Evolutionary conservation across 1,140 invertebrate genomes (phyloP).

Genomic region (Zaprionus kolodkinae): DNA sequence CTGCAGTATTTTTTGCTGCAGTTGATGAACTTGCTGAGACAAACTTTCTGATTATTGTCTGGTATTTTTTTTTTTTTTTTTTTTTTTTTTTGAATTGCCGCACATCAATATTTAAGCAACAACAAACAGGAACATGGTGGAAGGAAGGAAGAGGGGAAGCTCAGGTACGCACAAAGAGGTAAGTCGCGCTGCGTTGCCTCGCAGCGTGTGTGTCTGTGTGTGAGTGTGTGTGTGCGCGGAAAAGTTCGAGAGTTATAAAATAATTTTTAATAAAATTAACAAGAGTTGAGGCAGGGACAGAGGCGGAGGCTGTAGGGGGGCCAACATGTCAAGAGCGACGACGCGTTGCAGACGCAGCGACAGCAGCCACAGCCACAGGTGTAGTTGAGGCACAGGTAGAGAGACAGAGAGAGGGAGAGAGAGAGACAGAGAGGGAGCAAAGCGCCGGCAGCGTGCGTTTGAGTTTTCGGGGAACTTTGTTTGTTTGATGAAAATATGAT

Average conservation of each 20-base stretch:
- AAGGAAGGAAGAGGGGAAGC: too few relatives aligned
- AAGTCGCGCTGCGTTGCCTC: conserved; percentile 17
- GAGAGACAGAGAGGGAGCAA: background rate
- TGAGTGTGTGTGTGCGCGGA: conserved; percentile 31
- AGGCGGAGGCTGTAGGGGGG: conserved; percentile 38
- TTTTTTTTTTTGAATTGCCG: conserved; percentile 43
- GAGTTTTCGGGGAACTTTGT: conserved; percentile 72
- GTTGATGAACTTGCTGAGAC: background rate
- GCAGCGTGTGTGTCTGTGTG: conserved; percentile 26
- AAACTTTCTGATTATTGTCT: conserved; percentile 44
- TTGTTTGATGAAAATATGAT: conserved; percentile 84
- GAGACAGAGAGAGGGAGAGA: background rate
- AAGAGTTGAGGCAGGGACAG: conserved; percentile 36
- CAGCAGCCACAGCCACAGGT: conserved; percentile 51
- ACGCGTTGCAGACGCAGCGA: conserved; percentile 52
- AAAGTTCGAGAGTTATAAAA: conserved; percentile 74
- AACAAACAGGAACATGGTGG: conserved; percentile 12
- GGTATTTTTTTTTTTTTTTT: conserved; percentile 17
- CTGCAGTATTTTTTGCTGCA: conserved; percentile 1
- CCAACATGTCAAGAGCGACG: conserved; percentile 42
- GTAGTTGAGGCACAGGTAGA: conserved; percentile 10
- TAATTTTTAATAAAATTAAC: conserved; percentile 83
- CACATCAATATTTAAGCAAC: conserved; percentile 49
- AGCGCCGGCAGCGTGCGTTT: conserved; percentile 46
- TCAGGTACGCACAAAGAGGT: conserved; percentile 5